phyloP scores from a whole-genome alignment of 2,113 vertebrate species.

The Herpetotheres cachinnans region DNA sequence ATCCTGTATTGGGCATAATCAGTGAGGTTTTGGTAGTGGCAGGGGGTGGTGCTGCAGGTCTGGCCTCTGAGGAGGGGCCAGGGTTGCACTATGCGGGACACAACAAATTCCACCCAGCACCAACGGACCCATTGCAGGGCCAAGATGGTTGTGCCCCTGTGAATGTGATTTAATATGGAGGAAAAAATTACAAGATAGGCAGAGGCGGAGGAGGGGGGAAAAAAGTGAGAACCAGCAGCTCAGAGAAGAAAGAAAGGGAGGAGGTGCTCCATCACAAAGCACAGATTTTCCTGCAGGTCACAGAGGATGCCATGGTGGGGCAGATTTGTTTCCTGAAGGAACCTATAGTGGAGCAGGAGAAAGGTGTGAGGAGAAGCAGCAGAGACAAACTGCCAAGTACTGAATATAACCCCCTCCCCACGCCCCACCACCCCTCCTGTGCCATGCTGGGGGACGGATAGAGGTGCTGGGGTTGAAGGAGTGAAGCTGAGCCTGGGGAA shows the following conservation, averaged over 20 bases:
- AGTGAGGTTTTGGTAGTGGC: background rate
- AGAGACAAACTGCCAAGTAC: background rate
- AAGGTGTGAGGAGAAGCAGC: background rate
- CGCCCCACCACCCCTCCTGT: background rate
- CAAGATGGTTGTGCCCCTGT: background rate
- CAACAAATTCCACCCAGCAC: background rate
- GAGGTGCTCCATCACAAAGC: background rate
- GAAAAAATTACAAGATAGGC: background rate
- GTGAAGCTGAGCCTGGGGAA: background rate
- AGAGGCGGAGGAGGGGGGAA: background rate
- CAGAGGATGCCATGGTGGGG: too few relatives aligned
- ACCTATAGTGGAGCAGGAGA: background rate
- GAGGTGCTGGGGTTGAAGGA: background rate
- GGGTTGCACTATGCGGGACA: background rate
- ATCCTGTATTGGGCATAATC: background rate
- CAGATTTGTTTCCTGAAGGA: background rate
- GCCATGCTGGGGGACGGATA: accelerated
- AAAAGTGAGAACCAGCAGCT: background rate
- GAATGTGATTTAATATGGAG: background rate
- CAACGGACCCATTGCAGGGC: accelerated
- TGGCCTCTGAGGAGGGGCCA: background rate
- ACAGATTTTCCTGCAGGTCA: background rate
- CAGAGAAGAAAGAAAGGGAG: background rate
- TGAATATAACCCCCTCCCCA: background rate
- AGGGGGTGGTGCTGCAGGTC: background rate